Evolutionary conservation across 1,140 invertebrate species (phyloP).

Genomic region (Aphis gossypii): DNA sequence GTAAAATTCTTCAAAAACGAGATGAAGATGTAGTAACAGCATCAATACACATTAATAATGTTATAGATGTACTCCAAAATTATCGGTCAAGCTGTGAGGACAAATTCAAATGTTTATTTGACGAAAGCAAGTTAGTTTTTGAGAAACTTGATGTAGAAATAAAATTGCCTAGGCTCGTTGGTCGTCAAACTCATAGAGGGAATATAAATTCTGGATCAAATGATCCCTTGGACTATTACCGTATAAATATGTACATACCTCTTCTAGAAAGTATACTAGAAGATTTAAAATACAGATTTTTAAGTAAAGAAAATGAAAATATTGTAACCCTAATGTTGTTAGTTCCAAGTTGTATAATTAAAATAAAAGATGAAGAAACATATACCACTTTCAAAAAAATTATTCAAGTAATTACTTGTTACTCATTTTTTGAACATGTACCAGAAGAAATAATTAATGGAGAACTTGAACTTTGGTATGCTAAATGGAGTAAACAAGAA

Average conservation of each 20-base stretch:
- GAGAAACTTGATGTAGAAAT: constrained; percentile 18
- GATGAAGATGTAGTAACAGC: constrained; percentile 20
- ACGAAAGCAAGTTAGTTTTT: neutral
- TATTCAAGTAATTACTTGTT: constrained; percentile 25
- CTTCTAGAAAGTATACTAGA: constrained; percentile 21
- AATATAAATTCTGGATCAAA: constrained; percentile 6
- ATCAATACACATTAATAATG: neutral
- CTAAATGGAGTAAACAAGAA: constrained; percentile 22
- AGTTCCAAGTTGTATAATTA: constrained; percentile 26
- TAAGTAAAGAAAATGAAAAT: neutral
- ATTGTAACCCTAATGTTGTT: neutral
- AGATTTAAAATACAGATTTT: constrained; percentile 27
- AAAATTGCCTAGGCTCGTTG: neutral
- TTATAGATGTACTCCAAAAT: neutral
- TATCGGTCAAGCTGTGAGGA: neutral
- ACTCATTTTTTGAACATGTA: constrained; percentile 18
- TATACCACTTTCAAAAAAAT: constrained; percentile 8
- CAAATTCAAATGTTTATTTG: neutral
- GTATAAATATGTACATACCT: constrained; percentile 11
- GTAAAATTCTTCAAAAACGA: constrained; percentile 8
- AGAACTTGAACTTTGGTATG: neutral
- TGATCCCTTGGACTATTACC: neutral
- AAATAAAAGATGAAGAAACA: neutral
- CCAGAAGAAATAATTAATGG: neutral
- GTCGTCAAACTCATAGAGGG: constrained; percentile 6